Evolutionary conservation across 1,140 invertebrate genomes (phyloP), one percentile per base, ranked within the genome.

Genomic region (Drosophila elegans): DNA sequence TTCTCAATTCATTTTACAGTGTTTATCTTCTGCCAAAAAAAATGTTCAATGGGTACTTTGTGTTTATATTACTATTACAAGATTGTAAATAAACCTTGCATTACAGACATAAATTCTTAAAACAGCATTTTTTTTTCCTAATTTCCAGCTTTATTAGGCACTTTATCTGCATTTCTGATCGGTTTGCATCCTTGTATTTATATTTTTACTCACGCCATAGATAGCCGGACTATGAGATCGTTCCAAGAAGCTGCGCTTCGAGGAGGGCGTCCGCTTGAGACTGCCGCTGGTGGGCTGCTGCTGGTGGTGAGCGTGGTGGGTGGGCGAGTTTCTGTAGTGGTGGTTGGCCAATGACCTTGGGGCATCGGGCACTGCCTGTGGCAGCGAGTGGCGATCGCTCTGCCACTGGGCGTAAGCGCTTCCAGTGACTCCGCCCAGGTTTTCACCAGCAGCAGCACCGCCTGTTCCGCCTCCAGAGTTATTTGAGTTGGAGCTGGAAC

Each of bases 181-280:
- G 42, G 42, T 45, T 57, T 45, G 55, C 42, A 57, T 6, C n/a
- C 34, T 13, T 11, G 54, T 4, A 12, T 25, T 39, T 1, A 7
- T 11, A 21, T 34, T 42, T 5, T 1, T 63, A 75, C 91, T 91
- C 86, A 92, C 91, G 51, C 71, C 72, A 77, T 91, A 91, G n/a
- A 92, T 64, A 13, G 82, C 89, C 57, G 91, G 91, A 78, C 91
- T 92, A 42, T 92, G 91, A 82, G 89, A 81, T 90, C 91, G 55
- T 61, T 92, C 91, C 16, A 92, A 67, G 54, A 85, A 75, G 46
- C 77, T 80, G 63, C 91, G 90, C 54, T 91, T 91, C 54, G 91
- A 91, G 53, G 80, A 89, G 42, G 91, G 86, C n/a, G 86, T 90
- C 27, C 91, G 91, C 56, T 90, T 92, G 7, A 92, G 61, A 57